phyloP scores from a whole-genome alignment of 2,888 invertebrate genomes.

The Paralinhomoeus sp. region DNA sequence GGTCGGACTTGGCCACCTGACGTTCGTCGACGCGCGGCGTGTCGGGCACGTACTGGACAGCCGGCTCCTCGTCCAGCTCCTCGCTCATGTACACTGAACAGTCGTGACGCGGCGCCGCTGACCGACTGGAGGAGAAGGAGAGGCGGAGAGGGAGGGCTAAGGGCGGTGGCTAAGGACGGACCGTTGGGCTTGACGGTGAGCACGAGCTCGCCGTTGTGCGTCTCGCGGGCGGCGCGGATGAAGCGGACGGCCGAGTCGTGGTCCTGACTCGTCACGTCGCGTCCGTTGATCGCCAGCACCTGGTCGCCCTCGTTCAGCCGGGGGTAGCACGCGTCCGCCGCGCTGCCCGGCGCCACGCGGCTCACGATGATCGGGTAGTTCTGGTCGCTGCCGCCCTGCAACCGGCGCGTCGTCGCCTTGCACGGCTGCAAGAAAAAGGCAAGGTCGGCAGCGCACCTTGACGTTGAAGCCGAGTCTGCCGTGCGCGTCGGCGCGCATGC shows the following conservation, averaged over 20 bases:
- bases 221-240: conserved; percentile 54
- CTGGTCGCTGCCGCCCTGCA: conserved; percentile 53
- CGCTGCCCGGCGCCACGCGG: conserved; percentile 62
- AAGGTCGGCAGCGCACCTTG: conserved; percentile 32
- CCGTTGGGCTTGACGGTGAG: conserved; percentile 57
- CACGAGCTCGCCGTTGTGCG: conserved; percentile 48
- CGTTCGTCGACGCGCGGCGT: conserved; percentile 23
- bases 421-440: too few relatives aligned
- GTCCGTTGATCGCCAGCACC: conserved; percentile 67
- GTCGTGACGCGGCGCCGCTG: too few relatives aligned
- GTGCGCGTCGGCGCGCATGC: conserved; percentile 58
- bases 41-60: conserved; percentile 52
- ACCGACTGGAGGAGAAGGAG: too few relatives aligned
- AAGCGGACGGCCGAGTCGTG: conserved; percentile 70
- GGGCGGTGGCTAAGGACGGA: too few relatives aligned
- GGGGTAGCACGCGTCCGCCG: conserved; percentile 61
- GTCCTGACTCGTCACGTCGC: conserved; percentile 61
- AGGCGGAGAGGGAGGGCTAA: too few relatives aligned
- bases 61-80: conserved; percentile 41
- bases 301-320: conserved; percentile 86
- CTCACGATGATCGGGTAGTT: conserved; percentile 56
- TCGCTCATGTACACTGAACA: conserved; percentile 31
- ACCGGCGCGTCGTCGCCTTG: not conserved
- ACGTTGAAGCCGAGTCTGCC: conserved; percentile 75
- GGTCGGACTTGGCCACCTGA: conserved; percentile 27